Evolutionary conservation across 2,888 invertebrate genomes (phyloP).

Genomic region (Alsophila aescularia): DNA sequence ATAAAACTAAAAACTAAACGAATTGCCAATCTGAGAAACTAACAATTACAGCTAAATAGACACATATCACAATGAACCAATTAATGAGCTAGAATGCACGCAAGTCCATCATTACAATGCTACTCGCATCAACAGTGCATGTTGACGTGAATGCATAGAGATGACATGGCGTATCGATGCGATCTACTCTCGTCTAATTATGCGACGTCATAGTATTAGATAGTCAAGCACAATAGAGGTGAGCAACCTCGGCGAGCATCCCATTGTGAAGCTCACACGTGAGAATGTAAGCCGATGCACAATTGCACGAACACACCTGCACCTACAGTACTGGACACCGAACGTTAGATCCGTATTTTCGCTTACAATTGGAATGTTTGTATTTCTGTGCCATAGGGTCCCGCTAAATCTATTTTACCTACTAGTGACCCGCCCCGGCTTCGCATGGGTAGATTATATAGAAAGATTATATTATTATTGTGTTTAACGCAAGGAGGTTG

Average conservation of each 20-base stretch:
- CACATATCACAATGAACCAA: slow-evolving; percentile 43
- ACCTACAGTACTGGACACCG: background rate
- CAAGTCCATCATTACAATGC: slow-evolving; percentile 41
- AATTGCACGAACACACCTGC: slow-evolving; percentile 4
- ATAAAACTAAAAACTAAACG: background rate
- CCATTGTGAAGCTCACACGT: slow-evolving; percentile 71
- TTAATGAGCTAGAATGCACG: slow-evolving; percentile 42
- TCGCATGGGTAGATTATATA: too few species aligned
- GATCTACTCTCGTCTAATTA: slow-evolving; percentile 66
- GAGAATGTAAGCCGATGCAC: slow-evolving; percentile 57
- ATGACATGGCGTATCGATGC: slow-evolving; percentile 43
- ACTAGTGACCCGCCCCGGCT: too few species aligned
- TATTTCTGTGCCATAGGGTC: too few species aligned
- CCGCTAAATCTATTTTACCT: too few species aligned
- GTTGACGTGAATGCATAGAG: slow-evolving; percentile 40
- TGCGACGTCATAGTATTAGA: slow-evolving; percentile 68
- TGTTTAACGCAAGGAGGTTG: too few species aligned
- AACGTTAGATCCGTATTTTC: slow-evolving; percentile 33
- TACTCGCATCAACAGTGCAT: slow-evolving; percentile 38
- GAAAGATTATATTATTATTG: too few species aligned
- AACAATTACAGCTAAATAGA: slow-evolving; percentile 32
- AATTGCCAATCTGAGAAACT: slow-evolving; percentile 17
- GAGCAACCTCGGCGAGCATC: slow-evolving; percentile 71
- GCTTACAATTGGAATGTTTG: background rate
- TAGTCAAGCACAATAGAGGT: slow-evolving; percentile 64